A percentile compares a stretch with the other conserved stretches of the same genome.
Evolutionary conservation across 2,113 vertebrate genomes (phyloP).

Genomic region (Theristicus caerulescens): DNA sequence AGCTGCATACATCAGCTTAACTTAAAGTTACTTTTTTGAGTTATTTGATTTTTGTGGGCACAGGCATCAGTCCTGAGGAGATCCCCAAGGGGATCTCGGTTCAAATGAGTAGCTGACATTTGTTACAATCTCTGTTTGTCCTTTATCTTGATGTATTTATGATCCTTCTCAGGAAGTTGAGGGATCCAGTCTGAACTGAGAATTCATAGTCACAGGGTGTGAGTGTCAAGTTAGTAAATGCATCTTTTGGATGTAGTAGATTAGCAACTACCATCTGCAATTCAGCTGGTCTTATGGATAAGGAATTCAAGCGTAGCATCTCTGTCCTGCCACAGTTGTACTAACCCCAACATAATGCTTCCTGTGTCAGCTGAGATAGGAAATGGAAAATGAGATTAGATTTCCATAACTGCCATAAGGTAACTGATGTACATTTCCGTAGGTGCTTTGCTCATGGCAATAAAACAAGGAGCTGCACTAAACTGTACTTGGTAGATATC

Average conservation of each 20-base stretch:
- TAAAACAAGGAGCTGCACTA: background rate
- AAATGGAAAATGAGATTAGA: background rate
- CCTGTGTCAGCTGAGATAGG: fast-evolving
- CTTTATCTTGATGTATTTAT: background rate
- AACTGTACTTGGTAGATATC: background rate
- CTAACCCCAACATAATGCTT: background rate
- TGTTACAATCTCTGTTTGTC: background rate
- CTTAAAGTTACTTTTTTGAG: background rate
- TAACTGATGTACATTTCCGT: background rate
- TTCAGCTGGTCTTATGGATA: background rate
- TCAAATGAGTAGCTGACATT: background rate
- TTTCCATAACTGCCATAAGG: background rate
- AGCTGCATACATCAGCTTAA: background rate
- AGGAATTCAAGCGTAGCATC: background rate
- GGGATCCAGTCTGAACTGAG: background rate
- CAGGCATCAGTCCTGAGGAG: background rate
- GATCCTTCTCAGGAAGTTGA: background rate
- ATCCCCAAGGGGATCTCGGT: background rate
- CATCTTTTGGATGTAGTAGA: background rate
- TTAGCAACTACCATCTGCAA: background rate
- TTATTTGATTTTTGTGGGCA: background rate
- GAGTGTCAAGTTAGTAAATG: background rate
- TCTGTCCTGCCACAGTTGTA: background rate
- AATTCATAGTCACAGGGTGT: background rate
- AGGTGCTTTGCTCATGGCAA: background rate